These are phyloP conservation scores for Notamacropus eugenii DNA, from an alignment of 2,797 vertebrate species.

Conservation along the genomic window DNA sequence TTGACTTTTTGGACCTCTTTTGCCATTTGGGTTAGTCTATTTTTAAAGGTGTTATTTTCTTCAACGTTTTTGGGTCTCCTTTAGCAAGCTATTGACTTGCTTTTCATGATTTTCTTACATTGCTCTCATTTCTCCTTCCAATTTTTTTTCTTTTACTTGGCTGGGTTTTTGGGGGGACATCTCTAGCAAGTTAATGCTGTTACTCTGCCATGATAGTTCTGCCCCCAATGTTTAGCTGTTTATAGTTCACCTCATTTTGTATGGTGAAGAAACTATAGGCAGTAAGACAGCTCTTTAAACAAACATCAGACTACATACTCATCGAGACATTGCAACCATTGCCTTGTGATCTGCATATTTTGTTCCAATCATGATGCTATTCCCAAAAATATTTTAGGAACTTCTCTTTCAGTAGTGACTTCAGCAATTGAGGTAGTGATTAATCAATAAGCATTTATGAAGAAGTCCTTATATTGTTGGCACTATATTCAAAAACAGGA, in stretches of 20 bases:
- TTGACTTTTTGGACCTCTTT: too few relatives aligned
- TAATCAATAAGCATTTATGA: not conserved
- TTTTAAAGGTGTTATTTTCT: too few relatives aligned
- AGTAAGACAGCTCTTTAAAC: conserved; percentile 28
- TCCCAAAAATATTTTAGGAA: not conserved
- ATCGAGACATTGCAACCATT: not conserved
- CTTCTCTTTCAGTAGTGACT: not conserved
- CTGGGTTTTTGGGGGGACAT: too few relatives aligned
- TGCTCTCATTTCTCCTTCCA: too few relatives aligned
- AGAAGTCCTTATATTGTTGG: not conserved
- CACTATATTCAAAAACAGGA: not conserved
- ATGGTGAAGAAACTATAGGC: conserved; percentile 19
- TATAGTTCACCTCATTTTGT: conserved; percentile 49
- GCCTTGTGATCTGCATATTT: not conserved
- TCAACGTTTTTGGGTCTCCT: too few relatives aligned
- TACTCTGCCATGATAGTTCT: too few relatives aligned
- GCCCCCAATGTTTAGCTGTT: conserved; percentile 1
- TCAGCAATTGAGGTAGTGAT: not conserved
- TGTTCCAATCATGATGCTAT: not conserved
- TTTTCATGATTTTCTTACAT: too few relatives aligned
- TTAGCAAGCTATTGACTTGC: too few relatives aligned
- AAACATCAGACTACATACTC: not conserved
- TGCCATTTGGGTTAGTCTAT: too few relatives aligned
- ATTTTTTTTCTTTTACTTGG: too few relatives aligned
- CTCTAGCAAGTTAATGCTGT: too few relatives aligned